Evolutionary conservation across 2,113 vertebrate genomes (phyloP).

Genomic region (Butorides virescens): DNA sequence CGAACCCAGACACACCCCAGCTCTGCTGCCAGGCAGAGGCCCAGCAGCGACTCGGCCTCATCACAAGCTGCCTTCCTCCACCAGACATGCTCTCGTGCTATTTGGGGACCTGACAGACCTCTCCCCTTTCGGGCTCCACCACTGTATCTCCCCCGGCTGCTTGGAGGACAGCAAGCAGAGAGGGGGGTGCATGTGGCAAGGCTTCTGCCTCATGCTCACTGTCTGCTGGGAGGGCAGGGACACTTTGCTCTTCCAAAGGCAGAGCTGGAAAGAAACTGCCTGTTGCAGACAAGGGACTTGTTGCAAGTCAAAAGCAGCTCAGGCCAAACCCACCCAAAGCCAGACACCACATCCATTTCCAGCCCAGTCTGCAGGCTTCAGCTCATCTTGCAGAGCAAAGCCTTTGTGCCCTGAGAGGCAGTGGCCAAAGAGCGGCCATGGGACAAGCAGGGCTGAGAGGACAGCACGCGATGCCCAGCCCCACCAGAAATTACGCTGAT

Average conservation of each 20-base stretch:
- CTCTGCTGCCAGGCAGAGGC: neutral
- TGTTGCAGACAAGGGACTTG: neutral
- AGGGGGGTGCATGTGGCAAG: accelerated
- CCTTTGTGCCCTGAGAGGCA: neutral
- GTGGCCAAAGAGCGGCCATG: neutral
- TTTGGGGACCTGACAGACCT: neutral
- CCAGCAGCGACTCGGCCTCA: neutral
- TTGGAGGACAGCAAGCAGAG: neutral
- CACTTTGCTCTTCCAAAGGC: neutral
- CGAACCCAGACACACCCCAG: neutral
- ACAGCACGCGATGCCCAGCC: neutral
- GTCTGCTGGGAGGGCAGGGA: neutral
- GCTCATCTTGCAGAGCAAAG: neutral
- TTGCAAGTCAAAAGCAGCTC: neutral
- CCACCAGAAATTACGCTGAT: accelerated
- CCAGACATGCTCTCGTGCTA: neutral
- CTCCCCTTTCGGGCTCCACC: neutral
- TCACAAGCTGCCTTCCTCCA: too few relatives aligned
- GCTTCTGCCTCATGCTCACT: neutral
- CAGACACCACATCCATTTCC: neutral
- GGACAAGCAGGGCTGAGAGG: neutral
- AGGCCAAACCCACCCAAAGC: neutral
- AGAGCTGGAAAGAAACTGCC: neutral
- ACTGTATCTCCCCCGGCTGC: neutral
- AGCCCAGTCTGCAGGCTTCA: neutral